Conservation (phyloP, 1,140 invertebrate genomes). For the Procambarus virginalis region DNA sequence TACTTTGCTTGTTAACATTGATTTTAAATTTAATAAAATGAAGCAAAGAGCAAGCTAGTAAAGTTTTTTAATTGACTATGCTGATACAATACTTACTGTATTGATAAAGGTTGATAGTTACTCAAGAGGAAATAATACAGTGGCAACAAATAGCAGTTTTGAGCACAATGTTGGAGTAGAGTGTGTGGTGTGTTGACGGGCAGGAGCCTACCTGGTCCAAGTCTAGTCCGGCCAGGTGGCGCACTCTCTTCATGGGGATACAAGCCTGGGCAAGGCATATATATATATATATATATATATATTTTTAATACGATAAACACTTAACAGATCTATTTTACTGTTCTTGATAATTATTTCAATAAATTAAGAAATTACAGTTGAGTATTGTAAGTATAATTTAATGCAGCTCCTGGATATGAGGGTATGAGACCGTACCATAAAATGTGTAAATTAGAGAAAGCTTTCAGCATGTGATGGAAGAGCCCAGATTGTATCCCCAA, state of each 20-base stretch:
- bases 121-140: too few species aligned
- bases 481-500: slow-evolving; percentile 3
- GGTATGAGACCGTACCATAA: not conserved
- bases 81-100: too few species aligned
- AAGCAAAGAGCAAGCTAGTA: too few species aligned
- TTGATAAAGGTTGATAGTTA: too few species aligned
- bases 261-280: not conserved
- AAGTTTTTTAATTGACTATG: too few species aligned
- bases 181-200: too few species aligned
- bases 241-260: not conserved
- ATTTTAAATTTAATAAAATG: too few species aligned
- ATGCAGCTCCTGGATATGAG: not conserved
- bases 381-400: not conserved
- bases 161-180: too few species aligned
- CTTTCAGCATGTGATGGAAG: not conserved
- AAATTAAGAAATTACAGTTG: not conserved
- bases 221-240: not conserved
- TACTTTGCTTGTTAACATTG: too few species aligned
- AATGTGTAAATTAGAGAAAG: not conserved
- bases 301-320: not conserved
- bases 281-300: not conserved
- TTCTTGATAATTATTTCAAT: not conserved
- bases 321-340: not conserved
- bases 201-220: not conserved
- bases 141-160: too few species aligned